Evolutionary conservation across 2,888 invertebrate genomes (phyloP).

Genomic region (Trisateles emortualis): DNA sequence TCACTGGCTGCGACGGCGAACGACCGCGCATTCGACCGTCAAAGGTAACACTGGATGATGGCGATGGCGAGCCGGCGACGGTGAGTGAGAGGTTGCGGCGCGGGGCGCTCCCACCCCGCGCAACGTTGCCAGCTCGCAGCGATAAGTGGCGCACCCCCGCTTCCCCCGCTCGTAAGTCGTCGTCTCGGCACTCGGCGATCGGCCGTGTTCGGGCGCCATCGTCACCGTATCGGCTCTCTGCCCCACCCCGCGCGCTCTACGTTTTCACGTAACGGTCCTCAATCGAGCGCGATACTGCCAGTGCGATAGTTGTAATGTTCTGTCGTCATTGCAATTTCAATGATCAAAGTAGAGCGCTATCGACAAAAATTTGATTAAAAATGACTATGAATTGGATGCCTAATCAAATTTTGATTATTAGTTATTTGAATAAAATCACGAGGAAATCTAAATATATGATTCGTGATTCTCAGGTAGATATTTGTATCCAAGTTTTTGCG

Average conservation of each 20-base stretch:
- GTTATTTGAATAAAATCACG: slow-evolving; percentile 2
- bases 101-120: slow-evolving; percentile 85
- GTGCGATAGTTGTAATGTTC: slow-evolving; percentile 74
- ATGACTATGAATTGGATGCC: background rate
- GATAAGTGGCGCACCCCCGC: slow-evolving; percentile 87
- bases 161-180: slow-evolving; percentile 79
- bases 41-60: slow-evolving; percentile 88
- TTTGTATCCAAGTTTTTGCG: slow-evolving; percentile 72
- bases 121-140: slow-evolving; percentile 85
- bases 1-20: slow-evolving; percentile 83
- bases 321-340: slow-evolving; percentile 67
- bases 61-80: slow-evolving; percentile 84
- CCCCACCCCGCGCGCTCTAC: slow-evolving; percentile 82
- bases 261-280: slow-evolving; percentile 87
- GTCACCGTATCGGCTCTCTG: slow-evolving; percentile 77
- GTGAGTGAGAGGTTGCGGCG: slow-evolving; percentile 88
- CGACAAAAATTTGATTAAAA: slow-evolving; percentile 37
- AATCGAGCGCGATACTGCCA: slow-evolving; percentile 86
- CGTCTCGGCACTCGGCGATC: slow-evolving; percentile 81
- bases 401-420: background rate
- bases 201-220: slow-evolving; percentile 82
- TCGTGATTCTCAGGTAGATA: slow-evolving; percentile 64
- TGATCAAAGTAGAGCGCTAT: slow-evolving; percentile 60
- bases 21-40: slow-evolving; percentile 85
- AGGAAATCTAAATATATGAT: slow-evolving; percentile 41